These are phyloP conservation scores for Cryptotis parvus DNA, from an alignment of 2,113 vertebrate species.

Conservation along the genomic window DNA sequence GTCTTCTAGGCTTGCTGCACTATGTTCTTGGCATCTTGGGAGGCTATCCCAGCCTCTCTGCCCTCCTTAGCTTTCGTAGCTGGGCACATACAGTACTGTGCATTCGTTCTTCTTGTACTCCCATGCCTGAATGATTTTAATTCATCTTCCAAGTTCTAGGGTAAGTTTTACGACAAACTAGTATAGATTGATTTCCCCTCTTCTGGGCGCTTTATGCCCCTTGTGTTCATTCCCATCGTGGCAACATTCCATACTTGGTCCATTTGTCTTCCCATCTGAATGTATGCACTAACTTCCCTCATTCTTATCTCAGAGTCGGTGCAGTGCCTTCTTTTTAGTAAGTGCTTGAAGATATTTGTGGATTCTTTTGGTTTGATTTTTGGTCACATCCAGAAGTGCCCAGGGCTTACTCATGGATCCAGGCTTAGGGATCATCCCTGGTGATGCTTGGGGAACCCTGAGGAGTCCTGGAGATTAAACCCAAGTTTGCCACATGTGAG, in stretches of 20 bases:
- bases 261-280: no score
- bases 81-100: not conserved
- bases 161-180: not conserved
- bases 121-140: not conserved
- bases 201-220: fast-evolving
- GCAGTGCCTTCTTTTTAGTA: not conserved
- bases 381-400: no score
- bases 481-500: no score
- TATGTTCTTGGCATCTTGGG: not conserved
- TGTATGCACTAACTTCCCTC: not conserved
- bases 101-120: not conserved
- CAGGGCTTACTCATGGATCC: no score
- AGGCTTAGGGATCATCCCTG: no score
- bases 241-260: not conserved
- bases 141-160: not conserved
- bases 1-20: no score
- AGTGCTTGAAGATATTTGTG: not conserved
- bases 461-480: no score
- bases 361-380: no score
- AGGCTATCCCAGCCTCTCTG: not conserved
- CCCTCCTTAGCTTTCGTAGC: not conserved
- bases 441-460: no score
- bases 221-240: not conserved
- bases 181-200: not conserved
- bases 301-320: not conserved